A percentile compares a stretch with the other conserved stretches of the same genome.
Evolutionary conservation across 2,113 vertebrate genomes (phyloP).

Genomic region (Carassius carassius): DNA sequence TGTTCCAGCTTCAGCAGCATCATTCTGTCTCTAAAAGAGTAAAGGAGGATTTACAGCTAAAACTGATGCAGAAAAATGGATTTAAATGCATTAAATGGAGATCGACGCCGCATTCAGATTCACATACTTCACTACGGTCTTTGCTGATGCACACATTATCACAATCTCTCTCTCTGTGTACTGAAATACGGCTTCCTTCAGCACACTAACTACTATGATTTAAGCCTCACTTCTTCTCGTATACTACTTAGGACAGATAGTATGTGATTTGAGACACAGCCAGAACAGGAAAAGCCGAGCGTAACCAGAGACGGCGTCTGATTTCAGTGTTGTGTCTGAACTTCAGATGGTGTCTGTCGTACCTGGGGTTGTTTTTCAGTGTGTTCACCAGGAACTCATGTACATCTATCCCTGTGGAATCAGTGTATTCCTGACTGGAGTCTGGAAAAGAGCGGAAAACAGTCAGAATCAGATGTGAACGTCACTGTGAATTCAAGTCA

Average conservation of each 20-base stretch:
- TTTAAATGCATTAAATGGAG: background rate
- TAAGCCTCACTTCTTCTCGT: background rate
- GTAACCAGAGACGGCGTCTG: background rate
- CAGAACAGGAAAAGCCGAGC: background rate
- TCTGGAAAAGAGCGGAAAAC: conserved; percentile 73
- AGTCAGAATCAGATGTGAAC: background rate
- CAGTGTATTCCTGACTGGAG: conserved; percentile 99
- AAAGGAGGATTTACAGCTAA: background rate
- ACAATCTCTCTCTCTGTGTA: background rate
- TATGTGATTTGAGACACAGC: background rate
- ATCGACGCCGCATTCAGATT: background rate
- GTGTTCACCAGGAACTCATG: conserved; percentile 99
- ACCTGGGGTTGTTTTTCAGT: conserved; percentile 99
- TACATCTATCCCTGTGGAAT: conserved; percentile 98
- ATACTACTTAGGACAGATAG: too few species aligned
- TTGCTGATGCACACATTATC: background rate
- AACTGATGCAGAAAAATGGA: background rate
- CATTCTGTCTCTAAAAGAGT: conserved; percentile 91
- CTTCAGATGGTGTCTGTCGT: conserved; percentile 40
- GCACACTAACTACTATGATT: background rate
- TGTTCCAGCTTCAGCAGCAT: conserved; percentile 99
- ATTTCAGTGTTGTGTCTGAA: background rate
- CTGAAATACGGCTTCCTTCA: background rate
- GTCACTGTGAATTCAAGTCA: background rate
- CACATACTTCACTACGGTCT: background rate